Conservation (phyloP, 2,888 invertebrate species). For the Dromius quadrimaculatus region DNA sequence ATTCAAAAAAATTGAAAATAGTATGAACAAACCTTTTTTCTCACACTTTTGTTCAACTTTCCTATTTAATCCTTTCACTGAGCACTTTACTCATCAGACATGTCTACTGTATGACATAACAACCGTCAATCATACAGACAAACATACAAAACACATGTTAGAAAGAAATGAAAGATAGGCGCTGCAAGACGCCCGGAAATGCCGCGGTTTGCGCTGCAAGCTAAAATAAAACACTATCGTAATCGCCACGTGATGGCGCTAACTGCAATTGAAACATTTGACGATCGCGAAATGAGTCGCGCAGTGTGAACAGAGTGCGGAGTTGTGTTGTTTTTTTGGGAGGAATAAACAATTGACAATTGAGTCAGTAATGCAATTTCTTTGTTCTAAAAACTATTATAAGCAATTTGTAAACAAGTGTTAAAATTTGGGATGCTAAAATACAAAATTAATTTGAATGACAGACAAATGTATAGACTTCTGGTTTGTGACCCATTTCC, state of each 20-base stretch:
- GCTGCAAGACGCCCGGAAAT: conserved; percentile 36
- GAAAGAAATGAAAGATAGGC: conserved; percentile 11
- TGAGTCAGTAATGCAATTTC: background rate
- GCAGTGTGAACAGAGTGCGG: background rate
- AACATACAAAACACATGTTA: background rate
- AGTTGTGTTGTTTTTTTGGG: background rate
- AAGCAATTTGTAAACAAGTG: background rate
- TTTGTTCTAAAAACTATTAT: background rate
- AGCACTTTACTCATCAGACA: conserved; percentile 9
- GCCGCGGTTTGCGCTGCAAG: conserved; percentile 33
- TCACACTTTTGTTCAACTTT: too few relatives aligned
- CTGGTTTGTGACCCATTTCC: background rate
- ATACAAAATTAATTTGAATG: background rate
- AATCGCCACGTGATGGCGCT: conserved; percentile 16
- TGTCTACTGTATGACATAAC: conserved; percentile 23
- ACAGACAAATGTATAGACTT: background rate
- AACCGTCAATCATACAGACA: conserved; percentile 23
- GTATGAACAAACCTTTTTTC: conserved; percentile 27
- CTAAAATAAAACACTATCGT: conserved; percentile 40
- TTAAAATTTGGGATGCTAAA: background rate
- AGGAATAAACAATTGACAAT: background rate
- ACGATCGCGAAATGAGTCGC: background rate
- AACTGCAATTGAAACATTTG: conserved; percentile 12
- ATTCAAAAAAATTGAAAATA: too few relatives aligned
- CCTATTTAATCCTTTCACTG: too few relatives aligned